phyloP scores from a whole-genome alignment of 2,888 invertebrate genomes.

The Alentia gelatinosa region DNA sequence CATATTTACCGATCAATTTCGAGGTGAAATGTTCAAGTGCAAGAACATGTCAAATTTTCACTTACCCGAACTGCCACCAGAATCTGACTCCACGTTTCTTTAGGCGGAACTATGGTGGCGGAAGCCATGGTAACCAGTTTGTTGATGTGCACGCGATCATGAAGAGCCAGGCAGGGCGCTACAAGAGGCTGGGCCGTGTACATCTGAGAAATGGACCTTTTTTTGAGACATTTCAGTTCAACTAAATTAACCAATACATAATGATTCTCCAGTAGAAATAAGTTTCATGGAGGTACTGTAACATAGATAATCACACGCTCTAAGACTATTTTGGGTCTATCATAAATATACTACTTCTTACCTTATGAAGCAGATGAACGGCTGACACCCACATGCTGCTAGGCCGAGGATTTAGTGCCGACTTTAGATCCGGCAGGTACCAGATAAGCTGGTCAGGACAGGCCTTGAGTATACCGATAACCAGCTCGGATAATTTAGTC shows the following conservation, averaged over 20 bases:
- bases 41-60: no score
- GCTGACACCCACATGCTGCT: constrained; percentile 69
- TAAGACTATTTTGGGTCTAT: not conserved
- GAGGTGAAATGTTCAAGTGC: no score
- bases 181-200: constrained; percentile 66
- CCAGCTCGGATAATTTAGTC: constrained; percentile 66
- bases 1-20: no score
- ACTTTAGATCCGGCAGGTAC: constrained; percentile 68
- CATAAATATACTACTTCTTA: constrained; percentile 52
- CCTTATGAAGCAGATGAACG: constrained; percentile 71
- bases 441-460: constrained; percentile 74
- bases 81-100: constrained; percentile 65
- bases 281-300: not conserved
- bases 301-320: not conserved
- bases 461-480: constrained; percentile 67
- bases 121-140: constrained; percentile 68
- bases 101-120: constrained; percentile 67
- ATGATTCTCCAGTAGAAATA: not conserved
- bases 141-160: constrained; percentile 55
- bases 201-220: no score
- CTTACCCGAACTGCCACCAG: constrained; percentile 70
- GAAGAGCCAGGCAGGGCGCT: constrained; percentile 60
- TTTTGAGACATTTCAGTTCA: no score
- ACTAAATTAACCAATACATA: no score
- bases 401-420: constrained; percentile 68